A percentile compares a stretch with the other conserved stretches of the same genome.
Conservation (phyloP, 2,797 vertebrate species). For the Buphagus erythrorhynchus region DNA sequence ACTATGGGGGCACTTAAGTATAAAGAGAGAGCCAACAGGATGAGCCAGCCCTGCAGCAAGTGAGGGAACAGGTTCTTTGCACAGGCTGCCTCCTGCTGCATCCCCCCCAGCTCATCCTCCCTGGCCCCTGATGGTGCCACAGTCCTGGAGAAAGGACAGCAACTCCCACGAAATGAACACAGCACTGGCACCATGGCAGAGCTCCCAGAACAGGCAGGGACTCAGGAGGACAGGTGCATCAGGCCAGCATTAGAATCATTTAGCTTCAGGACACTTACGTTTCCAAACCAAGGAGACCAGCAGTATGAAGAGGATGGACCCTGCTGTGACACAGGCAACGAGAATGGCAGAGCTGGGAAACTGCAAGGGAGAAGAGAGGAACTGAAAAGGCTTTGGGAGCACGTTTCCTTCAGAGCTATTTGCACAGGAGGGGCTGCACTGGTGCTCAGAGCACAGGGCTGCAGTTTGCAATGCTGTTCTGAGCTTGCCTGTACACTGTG, state of each 20-base stretch:
- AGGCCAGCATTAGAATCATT: not conserved
- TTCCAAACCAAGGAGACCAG: not conserved
- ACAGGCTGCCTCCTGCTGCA: not conserved
- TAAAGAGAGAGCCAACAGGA: not conserved
- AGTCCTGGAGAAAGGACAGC: not conserved
- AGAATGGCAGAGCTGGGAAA: not conserved
- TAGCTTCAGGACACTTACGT: not conserved
- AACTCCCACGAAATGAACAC: not conserved
- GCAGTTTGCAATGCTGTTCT: not conserved
- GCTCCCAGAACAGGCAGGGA: not conserved
- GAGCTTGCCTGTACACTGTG: not conserved
- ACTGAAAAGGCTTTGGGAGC: not conserved
- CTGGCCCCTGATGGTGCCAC: not conserved
- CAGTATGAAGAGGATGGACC: not conserved
- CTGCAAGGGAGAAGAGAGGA: conserved; percentile 6
- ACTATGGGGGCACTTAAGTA: rapidly evolving
- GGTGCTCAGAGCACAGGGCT: not conserved
- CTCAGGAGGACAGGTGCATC: not conserved
- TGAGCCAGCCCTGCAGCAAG: not conserved
- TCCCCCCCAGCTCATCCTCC: not conserved
- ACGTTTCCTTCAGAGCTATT: not conserved
- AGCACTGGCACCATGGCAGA: not conserved
- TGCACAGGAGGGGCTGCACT: not conserved
- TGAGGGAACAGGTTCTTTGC: not conserved
- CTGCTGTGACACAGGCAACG: not conserved